Base-by-base conservation (phyloP, 1,140 invertebrate genomes). In the Stegodyphus mimosarum region DNA sequence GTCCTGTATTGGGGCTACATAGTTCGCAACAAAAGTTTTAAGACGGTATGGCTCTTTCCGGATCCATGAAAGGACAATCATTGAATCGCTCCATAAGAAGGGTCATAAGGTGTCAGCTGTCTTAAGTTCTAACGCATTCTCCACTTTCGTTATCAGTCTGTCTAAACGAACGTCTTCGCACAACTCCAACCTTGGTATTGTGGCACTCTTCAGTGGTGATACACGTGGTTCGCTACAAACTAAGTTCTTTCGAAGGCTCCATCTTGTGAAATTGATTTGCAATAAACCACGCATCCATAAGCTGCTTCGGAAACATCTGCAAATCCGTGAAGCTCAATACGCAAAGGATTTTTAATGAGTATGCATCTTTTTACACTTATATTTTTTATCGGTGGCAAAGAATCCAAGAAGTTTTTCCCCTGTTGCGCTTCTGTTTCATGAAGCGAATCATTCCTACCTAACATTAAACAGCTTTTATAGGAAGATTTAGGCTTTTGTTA, bases 11-110 rank as follows among this genome's bases (percentile, higher is more conserved):
- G 90, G 87, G 6, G 85, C 51, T 0, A 91, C 88, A 50, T 90
- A 86, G 86, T 91, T 91, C 4, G 89, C 90, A 0, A 92, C 90
- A 86, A 90, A 92, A 3, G 89, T 89, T 84, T 89, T 76, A 87
- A 89, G 87, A 88, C 88, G 33, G 33, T n/a, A 88, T 75, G 7
- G 88, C 4, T 74, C 74, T 50, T 87, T 86, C 48, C 79, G 15
- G 7, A 91, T 88, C 90, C 90, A 91, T 4, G 75, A 77, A 7
- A 91, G 60, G 0, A 88, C 89, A 9, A 90, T 89, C 17, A 88
- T 89, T 1, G 90, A 90, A 83, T 91, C 91, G 5, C 86, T 86
- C 90, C 89, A 91, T 64, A 88, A 87, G 10, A 80, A 53, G n/a
- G n/a, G n/a, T n/a, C n/a, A n/a, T n/a, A n/a, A n/a, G 48, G 86